Conservation (phyloP, 2,797 vertebrate genomes). For the Helicolenus hilgendorfi region DNA sequence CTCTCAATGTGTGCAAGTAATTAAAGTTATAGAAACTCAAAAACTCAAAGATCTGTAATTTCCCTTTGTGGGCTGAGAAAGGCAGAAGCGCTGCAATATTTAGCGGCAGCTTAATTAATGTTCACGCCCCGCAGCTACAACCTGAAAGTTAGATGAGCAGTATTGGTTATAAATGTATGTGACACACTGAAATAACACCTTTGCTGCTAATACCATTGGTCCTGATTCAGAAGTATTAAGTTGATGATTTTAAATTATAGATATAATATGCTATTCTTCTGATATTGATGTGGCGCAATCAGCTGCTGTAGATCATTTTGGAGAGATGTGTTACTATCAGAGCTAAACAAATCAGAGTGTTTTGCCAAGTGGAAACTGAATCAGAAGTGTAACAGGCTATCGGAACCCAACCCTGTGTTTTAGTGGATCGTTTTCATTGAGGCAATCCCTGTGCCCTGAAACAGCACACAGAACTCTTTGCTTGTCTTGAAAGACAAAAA, state of each 20-base stretch:
- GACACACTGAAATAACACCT: background rate
- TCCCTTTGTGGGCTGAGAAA: slow-evolving; percentile 1
- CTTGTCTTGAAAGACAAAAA: background rate
- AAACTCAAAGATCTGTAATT: background rate
- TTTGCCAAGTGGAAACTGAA: background rate
- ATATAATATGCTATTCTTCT: background rate
- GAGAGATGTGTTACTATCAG: background rate
- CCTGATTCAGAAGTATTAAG: background rate
- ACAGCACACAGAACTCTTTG: background rate
- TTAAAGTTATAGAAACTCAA: slow-evolving; percentile 2
- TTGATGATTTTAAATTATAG: background rate
- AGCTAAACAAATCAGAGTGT: background rate
- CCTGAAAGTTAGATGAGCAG: slow-evolving; percentile 1
- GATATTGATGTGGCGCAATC: background rate
- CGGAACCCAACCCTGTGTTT: background rate
- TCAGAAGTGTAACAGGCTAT: background rate
- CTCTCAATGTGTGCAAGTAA: slow-evolving; percentile 5
- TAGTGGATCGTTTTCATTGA: background rate
- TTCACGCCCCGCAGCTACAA: background rate
- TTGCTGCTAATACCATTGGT: background rate
- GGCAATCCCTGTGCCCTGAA: background rate
- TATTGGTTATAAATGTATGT: background rate
- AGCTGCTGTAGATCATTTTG: background rate
- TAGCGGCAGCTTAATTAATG: background rate
- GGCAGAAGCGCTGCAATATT: background rate